Evolutionary conservation across 2,797 vertebrate species (phyloP), one percentile per base, ranked within the genome.

Genomic region (Protonibea diacanthus): DNA sequence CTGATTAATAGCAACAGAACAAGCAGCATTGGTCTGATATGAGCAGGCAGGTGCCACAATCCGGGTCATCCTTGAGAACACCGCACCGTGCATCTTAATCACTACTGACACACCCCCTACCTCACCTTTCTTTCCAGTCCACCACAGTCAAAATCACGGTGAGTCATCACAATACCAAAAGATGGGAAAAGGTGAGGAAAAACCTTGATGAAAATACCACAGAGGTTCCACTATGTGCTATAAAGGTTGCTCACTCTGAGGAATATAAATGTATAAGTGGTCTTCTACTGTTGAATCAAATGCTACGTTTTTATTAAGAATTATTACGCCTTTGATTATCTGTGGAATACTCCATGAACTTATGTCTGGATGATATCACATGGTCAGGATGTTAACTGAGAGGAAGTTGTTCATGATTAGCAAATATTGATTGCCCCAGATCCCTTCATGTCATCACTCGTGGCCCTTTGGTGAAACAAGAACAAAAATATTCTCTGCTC

Each of bases 381-480:
- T 27, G 44, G 45, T 62, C 49, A 76, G 73, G 52, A 25, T 48
- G 63, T 68, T 29, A 52, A 62, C 14, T 52, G 53, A 33, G 51
- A 80, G 81, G 84, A 86, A 82, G 77, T 77, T 71, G 27, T 51
- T 78, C 18, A 40, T 85, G 57, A 87, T 84, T 82, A 78, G 57
- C 67, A 82, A 78, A 65, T 73, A 90, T 88, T 86, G 91, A 91
- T 71, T 81, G 82, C 70, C 85, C 82, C 78, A 76, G 76, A 61
- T 74, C 38, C 45, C 48, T 84, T 59, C 2, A 38, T 29, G 48
- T 10, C 25, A 44, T 51, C 61, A 23, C 51, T 61, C 0, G 3
- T 64, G 1, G 58, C 40, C 1, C 3, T 56, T 74, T 57, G 10
- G 1, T 45, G 20, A 52, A 58, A 61, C 7, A 61, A 82, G 21